Base-by-base conservation (phyloP, 2,888 invertebrate species). In the Adelphocoris suturalis region DNA sequence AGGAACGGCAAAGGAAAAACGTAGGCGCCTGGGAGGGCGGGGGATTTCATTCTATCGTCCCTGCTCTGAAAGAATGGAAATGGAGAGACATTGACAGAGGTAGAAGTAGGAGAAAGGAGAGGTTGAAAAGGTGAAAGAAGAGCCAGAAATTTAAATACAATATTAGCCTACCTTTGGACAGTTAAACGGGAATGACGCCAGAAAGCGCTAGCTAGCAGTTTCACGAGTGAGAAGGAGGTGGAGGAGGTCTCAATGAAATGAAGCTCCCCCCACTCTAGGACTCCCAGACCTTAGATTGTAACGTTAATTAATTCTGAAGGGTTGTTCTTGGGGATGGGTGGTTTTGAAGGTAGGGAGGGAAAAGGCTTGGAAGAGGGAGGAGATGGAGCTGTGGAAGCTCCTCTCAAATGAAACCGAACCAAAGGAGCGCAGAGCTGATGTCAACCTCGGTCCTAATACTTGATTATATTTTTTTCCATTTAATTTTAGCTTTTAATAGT, bases 21-120 rank as follows among this genome's bases (percentile, higher is more conserved):
- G 61, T 16, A 19, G 61, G 61, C 16, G n/a, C n/a, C 9, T 37
- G 3, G 7, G 37, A 37, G 37, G n/a, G 2, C n/a, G 52, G 52
- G 52, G 12, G 52, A 52, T 52, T 52, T 52, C 52, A 61, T 61
- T 61, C 19, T 19, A 19, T 61, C 19, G 61, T 76, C 46, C 28
- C 46, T 7, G 46, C 46, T 76, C 27, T 11, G 27, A 23, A 84
- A 84, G 84, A 57, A 84, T 23, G 84, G 57, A 57, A 84, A 84
- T 84, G 84, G 55, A 48, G 55, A 23, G 57, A 84, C 23, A 57
- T 84, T 57, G 84, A 55, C 84, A 84, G 84, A 28, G 28, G 52
- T n/a, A 48, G 52, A 13, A n/a, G 47, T 14, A 46, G 27, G n/a
- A 48, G 47, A 48, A 82, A 75, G 28, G n/a, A 2, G 27, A 28